Evolutionary conservation across 2,888 invertebrate species (phyloP), one percentile per base, ranked within the genome.

Genomic region (Nemotelus pantherinus): DNA sequence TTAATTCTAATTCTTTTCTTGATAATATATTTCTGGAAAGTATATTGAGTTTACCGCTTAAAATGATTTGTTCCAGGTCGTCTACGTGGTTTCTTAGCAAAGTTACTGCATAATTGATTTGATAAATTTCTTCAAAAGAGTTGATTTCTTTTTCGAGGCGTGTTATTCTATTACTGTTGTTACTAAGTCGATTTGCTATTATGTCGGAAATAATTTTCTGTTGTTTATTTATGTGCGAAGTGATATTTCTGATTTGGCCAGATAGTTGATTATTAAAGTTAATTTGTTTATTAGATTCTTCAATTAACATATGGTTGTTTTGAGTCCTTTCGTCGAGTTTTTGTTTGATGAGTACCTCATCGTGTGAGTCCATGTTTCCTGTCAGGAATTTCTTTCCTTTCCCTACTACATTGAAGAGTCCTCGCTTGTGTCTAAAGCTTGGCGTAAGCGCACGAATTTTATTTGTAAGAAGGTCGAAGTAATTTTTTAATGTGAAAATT

Each of bases 71-170:
- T 47, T 76, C 70, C 1, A 77, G 58, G 41, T 78, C 72, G 55
- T 78, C 71, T 43, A 78, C 45, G 41, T 77, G 76, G 45, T 5
- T 72, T 10, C 53, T 6, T 6, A 78, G 10, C 64, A 76, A 64
- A 43, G 50, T 67, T 47, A 78, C 68, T 45, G 75, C 71, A 63
- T 76, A 76, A 74, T 78, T 78, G 41, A 78, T 43, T 65, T 78
- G 68, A 50, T 77, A 79, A 43, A 77, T 43, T 25, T 77, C 58
- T 74, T 74, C 58, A 25, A 78, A 64, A 41, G 68, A 64, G 39
- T 9, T 57, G 25, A 78, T 71, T 77, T 77, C 71, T n/a, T 79
- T 71, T 55, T 79, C 72, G 57, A 77, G 70, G 60, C 55, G 47
- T 53, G n/a, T n/a, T n/a, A n/a, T n/a, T n/a, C n/a, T n/a, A 53